Base-by-base conservation (phyloP, 1,140 invertebrate species). In the Penaeus chinensis region DNA sequence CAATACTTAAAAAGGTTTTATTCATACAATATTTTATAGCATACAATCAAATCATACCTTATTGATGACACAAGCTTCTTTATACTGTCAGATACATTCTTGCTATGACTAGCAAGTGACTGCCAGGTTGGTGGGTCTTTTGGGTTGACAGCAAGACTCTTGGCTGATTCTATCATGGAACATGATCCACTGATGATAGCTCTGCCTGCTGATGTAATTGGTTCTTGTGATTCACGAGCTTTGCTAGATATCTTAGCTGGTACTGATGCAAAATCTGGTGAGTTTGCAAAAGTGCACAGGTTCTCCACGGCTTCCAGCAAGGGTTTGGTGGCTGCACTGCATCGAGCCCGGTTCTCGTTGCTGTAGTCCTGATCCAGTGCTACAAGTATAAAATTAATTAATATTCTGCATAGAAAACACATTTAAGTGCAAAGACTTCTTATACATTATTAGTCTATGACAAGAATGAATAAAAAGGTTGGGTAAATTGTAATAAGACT, bases 51-150 rank as follows among this genome's bases (percentile, higher is more conserved):
- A 42, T 77, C 76, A 32, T 86, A 90, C 90, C 88, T 94, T 87
- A 99, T 98, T 65, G 97, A 96, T 47, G 96, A 95, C 0, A 98
- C 97, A 3, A 99, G 93, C 20, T 95, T 95, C 92, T 99, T 99
- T 90, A 99, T 99, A 0, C 97, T 97, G 91, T 99, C 98, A 22
- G 97, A 99, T 0, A 99, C 97, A 90, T 95, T 96, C 92, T 98
- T 98, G 91, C 97, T 98, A 92, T 99, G 97, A 90, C 95, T 96
- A 0, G 98, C 98, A 80, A 99, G 94, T 66, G 96, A 93, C 91
- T 98, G 97, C 97, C 98, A 99, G 8, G 96, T 97, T 4, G 96
- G 94, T 1, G 97, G 96, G 93, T 99, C 98, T 90, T 96, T 95
- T 0, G 98, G 97, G 86, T 96, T 95, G 0, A 98, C 94, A 4